Conservation (phyloP, 1,140 invertebrate genomes). For the Dysdera silvatica region DNA sequence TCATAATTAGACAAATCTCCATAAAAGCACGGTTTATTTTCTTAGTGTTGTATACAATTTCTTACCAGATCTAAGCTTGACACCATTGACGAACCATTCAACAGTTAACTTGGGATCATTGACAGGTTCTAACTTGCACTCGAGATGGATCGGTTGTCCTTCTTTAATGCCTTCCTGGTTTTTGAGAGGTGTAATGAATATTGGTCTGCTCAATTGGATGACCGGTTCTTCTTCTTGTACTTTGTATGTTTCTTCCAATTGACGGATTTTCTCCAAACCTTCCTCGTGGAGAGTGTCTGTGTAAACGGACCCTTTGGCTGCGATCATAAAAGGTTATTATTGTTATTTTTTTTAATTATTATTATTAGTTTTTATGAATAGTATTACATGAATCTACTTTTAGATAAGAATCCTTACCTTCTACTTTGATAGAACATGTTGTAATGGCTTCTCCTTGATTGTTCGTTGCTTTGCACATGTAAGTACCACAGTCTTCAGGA, state of each 20-base stretch:
- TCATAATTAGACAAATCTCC: not conserved
- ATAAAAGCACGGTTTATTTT: not conserved
- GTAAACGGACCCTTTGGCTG: conserved; percentile 72
- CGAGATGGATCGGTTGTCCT: conserved; percentile 71
- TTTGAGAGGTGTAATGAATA: conserved; percentile 75
- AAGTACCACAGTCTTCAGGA: conserved; percentile 46
- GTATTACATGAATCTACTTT: too few species aligned
- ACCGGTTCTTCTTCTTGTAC: conserved; percentile 59
- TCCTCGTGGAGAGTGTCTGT: conserved; percentile 77
- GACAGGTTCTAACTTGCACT: conserved; percentile 66
- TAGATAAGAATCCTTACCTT: conserved; percentile 57
- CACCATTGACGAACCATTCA: conserved; percentile 64
- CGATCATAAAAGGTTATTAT: too few species aligned
- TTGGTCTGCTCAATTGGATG: conserved; percentile 65
- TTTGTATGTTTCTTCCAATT: conserved; percentile 71
- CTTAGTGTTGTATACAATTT: too few species aligned
- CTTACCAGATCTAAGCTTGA: conserved; percentile 50
- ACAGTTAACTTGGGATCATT: conserved; percentile 87
- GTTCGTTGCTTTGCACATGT: conserved; percentile 47
- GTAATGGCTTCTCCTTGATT: conserved; percentile 58
- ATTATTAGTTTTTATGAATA: too few species aligned
- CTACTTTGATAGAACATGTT: conserved; percentile 72
- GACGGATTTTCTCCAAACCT: conserved; percentile 75
- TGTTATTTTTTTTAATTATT: too few species aligned
- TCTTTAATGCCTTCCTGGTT: conserved; percentile 64